A percentile compares a stretch with the other conserved stretches of the same genome.
Evolutionary conservation across 2,113 vertebrate genomes (phyloP).

Genomic region (Meriones unguiculatus): DNA sequence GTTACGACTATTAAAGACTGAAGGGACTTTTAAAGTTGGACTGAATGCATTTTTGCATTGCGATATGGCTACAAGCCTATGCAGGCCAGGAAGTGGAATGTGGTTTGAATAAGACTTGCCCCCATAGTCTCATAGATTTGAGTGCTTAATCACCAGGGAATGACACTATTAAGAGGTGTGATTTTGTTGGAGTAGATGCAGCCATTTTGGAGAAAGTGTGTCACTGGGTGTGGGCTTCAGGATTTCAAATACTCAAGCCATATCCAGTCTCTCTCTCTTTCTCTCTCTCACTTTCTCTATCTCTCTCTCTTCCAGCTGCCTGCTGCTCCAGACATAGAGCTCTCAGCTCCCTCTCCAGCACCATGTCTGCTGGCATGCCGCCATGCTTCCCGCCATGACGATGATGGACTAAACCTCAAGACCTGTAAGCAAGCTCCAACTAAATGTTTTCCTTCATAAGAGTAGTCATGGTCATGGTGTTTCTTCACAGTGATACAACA

Average conservation of each 20-base stretch:
- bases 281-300: background rate
- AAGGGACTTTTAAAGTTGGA: background rate
- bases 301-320: background rate
- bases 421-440: background rate
- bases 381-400: background rate
- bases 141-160: background rate
- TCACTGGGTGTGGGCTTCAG: too few species aligned
- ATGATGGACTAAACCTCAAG: background rate
- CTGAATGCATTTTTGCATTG: background rate
- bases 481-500: background rate
- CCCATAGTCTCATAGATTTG: background rate
- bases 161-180: background rate
- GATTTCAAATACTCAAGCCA: background rate
- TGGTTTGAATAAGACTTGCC: background rate
- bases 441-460: background rate
- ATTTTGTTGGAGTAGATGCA: background rate
- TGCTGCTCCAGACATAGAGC: background rate
- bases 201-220: background rate
- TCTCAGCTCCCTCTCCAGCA: background rate
- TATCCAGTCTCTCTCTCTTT: too few species aligned
- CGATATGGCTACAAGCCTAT: background rate
- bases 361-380: background rate
- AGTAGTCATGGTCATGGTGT: background rate
- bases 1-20: background rate
- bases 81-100: background rate